These are phyloP conservation scores for Colletes latitarsis DNA, from an alignment of 1,140 invertebrate genomes.

Conservation along the genomic window DNA sequence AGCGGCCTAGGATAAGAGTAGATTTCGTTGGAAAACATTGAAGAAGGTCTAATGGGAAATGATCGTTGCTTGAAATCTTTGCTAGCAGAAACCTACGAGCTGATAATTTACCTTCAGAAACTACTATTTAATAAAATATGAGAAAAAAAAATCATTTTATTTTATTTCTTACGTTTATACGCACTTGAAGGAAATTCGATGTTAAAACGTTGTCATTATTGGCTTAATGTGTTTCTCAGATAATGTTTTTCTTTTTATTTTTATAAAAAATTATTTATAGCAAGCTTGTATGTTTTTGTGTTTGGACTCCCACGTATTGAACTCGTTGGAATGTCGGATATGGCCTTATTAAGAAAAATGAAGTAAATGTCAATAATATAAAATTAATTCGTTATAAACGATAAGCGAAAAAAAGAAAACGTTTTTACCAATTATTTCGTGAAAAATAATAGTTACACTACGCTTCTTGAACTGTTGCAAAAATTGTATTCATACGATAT, in stretches of 20 bases:
- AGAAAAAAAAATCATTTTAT: not conserved
- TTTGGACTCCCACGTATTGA: not conserved
- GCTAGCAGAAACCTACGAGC: constrained; percentile 8
- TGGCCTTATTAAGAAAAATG: not conserved
- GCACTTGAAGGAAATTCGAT: not conserved
- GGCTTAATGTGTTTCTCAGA: not conserved
- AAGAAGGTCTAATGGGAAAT: constrained; percentile 23
- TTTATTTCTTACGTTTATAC: not conserved
- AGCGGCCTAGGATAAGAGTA: constrained; percentile 44
- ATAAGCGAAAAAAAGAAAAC: not conserved
- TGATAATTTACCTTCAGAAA: not conserved
- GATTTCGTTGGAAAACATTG: constrained; percentile 21
- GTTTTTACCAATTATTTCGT: not conserved
- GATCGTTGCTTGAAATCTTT: constrained; percentile 10
- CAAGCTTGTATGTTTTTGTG: constrained; percentile 4
- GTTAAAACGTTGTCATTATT: not conserved
- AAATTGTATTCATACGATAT: not conserved
- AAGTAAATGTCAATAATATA: not conserved
- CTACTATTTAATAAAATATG: not conserved
- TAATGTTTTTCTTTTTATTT: too few relatives aligned
- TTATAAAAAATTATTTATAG: not conserved
- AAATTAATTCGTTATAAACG: not conserved
- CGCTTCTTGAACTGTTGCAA: not conserved
- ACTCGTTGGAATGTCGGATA: not conserved
- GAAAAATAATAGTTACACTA: not conserved